These are phyloP conservation scores for Pterocles orientalis DNA, from an alignment of 2,113 vertebrate species.

Conservation along the genomic window DNA sequence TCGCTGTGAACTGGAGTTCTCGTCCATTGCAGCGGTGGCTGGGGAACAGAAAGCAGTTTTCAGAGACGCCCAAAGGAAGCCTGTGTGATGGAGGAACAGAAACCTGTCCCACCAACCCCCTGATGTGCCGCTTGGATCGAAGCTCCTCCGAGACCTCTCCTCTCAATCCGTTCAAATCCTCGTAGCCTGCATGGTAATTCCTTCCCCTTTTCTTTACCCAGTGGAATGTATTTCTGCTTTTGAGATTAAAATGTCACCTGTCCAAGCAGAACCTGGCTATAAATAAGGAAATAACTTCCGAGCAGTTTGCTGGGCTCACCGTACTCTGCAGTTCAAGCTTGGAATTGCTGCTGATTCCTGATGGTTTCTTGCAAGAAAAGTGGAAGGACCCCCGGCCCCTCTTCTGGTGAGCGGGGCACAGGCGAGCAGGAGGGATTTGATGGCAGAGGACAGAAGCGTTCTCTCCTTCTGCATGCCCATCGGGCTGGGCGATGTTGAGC, in stretches of 20 bases:
- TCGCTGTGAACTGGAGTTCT: not conserved
- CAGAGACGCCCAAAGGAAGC: not conserved
- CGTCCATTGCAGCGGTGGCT: not conserved
- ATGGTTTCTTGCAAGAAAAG: not conserved
- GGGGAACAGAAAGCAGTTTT: not conserved
- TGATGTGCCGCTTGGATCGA: not conserved
- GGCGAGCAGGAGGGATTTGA: not conserved
- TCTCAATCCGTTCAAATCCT: not conserved
- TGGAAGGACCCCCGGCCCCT: not conserved
- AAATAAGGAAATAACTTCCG: not conserved
- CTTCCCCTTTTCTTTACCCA: not conserved
- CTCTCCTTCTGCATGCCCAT: fast-evolving
- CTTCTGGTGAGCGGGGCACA: fast-evolving
- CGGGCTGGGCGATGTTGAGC: not conserved
- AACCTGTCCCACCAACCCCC: not conserved
- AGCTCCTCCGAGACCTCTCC: not conserved
- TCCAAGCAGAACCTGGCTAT: not conserved
- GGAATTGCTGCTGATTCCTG: not conserved
- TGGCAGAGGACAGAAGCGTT: too few species aligned
- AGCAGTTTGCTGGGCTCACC: not conserved
- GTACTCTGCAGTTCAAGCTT: not conserved
- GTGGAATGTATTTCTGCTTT: not conserved
- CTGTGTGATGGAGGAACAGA: not conserved
- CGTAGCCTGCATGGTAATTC: not conserved
- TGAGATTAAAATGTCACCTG: slow-evolving; percentile 8